Evolutionary conservation across 2,888 invertebrate genomes (phyloP), one percentile per base, ranked within the genome.

Genomic region (Papilio elwesi): DNA sequence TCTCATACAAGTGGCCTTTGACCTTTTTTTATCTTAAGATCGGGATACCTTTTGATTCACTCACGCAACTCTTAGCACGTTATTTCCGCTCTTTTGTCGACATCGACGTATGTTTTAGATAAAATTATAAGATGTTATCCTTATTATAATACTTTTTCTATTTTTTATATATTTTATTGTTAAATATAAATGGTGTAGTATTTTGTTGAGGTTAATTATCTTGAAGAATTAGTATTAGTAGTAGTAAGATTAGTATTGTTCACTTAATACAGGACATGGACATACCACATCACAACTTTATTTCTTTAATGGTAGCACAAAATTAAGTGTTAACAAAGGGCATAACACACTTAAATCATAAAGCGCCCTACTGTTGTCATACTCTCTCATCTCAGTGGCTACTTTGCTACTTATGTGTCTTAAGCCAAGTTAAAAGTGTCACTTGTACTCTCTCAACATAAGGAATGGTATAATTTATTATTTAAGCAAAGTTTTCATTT

Each of bases 1-100:
- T 80, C 76, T 76, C 73, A 79, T 79, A 82, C 79, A 82, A 87
- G 85, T 83, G 81, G 78, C 81, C 80, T 83, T 86, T 82, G 85
- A 85, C 85, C 86, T 85, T 85, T 83, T 15, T 79, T 80, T 48
- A 76, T 59, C 76, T 71, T 71, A 73, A 76, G 73, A 71, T 76
- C 71, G 59, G 48, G 49, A 71, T 75, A 69, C 62, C 57, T 57
- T 75, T 75, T 70, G 53, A 65, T 48, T 68, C 71, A 47, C 68
- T 57, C 52, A 43, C 53, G 47, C 38, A 66, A 49, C 72, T 55
- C 68, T 63, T 15, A 53, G 47, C 47, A 72, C 53, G 65, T 51
- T 51, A 73, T 65, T 49, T 73, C 69, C 73, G 73, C 57, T 55
- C 65, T 59, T 69, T 73, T 73, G 57, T 55, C 51, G 57, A 10